These are phyloP conservation scores for Thunnus maccoyii DNA, from an alignment of 2,113 vertebrate genomes.

Conservation along the genomic window DNA sequence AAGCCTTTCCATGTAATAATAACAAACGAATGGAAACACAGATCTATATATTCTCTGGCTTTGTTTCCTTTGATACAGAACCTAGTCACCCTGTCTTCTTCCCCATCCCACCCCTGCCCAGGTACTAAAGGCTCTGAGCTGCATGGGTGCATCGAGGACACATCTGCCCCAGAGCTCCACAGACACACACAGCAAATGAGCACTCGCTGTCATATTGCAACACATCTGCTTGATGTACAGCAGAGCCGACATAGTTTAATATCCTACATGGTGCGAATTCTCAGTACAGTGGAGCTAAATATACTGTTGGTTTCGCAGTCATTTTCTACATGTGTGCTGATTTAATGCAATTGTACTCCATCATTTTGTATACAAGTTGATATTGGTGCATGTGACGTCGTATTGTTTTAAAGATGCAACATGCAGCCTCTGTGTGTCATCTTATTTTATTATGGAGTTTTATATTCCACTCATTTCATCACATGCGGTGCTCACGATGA, in stretches of 20 bases:
- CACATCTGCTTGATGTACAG: conserved; percentile 70
- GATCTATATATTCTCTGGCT: neutral
- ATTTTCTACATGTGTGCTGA: conserved; percentile 26
- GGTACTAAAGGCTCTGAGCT: conserved; percentile 44
- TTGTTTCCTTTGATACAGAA: conserved; percentile 14
- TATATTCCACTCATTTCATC: conserved; percentile 24
- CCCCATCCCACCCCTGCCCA: conserved; percentile 11
- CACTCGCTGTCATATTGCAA: conserved; percentile 67
- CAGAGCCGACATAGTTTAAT: conserved; percentile 64
- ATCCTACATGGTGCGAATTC: conserved; percentile 44
- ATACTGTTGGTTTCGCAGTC: conserved; percentile 14
- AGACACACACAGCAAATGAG: conserved; percentile 68
- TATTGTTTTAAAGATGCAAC: neutral
- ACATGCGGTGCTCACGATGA: neutral
- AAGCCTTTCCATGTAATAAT: conserved; percentile 1
- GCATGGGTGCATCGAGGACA: conserved; percentile 70
- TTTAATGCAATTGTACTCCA: conserved; percentile 7
- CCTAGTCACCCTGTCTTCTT: neutral
- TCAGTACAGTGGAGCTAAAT: conserved; percentile 27
- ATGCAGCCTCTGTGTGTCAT: neutral
- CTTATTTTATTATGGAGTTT: conserved; percentile 21
- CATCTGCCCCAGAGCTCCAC: conserved; percentile 67
- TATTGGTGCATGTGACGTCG: neutral
- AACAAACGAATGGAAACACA: neutral
- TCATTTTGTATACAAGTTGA: conserved; percentile 12